Evolutionary conservation across 64 coral and sea anemone genomes (phyloP).

Genomic region (Montipora capricornis): DNA sequence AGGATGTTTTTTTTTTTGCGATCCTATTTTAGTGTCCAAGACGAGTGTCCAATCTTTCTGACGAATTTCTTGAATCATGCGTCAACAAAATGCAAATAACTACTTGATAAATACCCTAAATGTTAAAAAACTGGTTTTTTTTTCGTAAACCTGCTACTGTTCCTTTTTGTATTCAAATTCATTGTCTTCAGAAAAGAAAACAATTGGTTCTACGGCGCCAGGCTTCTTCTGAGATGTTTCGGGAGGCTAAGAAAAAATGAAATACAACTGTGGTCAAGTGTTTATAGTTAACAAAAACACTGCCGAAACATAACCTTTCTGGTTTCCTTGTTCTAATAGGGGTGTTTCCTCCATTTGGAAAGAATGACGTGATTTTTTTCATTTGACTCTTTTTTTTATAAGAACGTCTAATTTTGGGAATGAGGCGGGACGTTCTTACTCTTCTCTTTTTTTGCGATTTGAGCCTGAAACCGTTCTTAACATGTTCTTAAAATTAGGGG

Average conservation of each 20-base stretch:
- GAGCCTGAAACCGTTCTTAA: too few species aligned
- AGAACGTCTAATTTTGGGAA: too few species aligned
- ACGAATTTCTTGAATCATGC: too few species aligned
- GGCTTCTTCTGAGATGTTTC: conserved; percentile 32
- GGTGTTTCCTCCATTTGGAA: too few species aligned
- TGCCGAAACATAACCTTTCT: background rate
- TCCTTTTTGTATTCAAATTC: conserved; percentile 85
- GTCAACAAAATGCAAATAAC: background rate
- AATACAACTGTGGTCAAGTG: background rate
- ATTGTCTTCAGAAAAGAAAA: conserved; percentile 95
- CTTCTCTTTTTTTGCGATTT: too few species aligned
- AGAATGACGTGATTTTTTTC: too few species aligned
- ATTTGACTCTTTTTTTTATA: too few species aligned
- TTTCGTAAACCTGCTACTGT: conserved; percentile 13
- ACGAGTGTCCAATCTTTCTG: background rate
- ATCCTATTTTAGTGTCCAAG: background rate
- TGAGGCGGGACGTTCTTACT: too few species aligned
- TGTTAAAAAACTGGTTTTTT: background rate
- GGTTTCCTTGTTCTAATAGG: background rate
- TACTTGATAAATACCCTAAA: background rate
- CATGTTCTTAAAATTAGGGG: too few species aligned
- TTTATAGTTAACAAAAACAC: background rate
- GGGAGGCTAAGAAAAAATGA: background rate
- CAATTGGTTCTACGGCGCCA: conserved; percentile 67
- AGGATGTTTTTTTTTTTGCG: too few species aligned